Conservation (phyloP, 2,888 invertebrate species). For the Phrixothrix hirtus region DNA sequence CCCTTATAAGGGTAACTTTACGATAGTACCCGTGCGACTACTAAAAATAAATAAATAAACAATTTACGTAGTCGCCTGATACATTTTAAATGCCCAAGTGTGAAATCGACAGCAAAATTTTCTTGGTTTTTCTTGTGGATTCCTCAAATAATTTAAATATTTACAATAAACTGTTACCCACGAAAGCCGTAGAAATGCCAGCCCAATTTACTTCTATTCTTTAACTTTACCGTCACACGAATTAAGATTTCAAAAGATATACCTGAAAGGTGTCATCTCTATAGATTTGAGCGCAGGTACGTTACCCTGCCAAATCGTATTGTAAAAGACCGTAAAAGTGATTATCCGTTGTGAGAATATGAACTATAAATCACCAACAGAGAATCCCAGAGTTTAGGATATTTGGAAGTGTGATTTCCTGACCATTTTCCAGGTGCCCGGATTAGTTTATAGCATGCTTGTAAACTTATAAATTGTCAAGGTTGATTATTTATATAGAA, state of each 20-base stretch:
- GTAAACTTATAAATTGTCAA: conserved; percentile 28
- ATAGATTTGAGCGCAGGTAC: conserved; percentile 30
- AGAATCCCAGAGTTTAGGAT: conserved; percentile 14
- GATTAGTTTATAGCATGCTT: conserved; percentile 14
- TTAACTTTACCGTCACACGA: conserved; percentile 44
- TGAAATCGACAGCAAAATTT: conserved; percentile 6
- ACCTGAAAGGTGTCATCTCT: conserved; percentile 46
- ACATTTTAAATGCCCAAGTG: conserved; percentile 16
- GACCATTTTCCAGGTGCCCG: conserved; percentile 37
- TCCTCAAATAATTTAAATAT: background rate
- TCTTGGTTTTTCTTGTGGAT: background rate
- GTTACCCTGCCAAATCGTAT: conserved; percentile 33
- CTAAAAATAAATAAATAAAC: conserved; percentile 37
- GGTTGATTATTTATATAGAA: conserved; percentile 9
- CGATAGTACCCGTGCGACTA: conserved; percentile 24
- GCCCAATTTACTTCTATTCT: too few species aligned
- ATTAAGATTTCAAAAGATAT: conserved; percentile 48
- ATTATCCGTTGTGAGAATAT: conserved; percentile 40
- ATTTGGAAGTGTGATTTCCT: conserved; percentile 46
- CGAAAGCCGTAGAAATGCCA: too few species aligned
- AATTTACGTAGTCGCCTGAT: conserved; percentile 20
- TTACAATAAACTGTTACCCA: background rate
- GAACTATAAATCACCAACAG: conserved; percentile 36
- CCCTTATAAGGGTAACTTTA: conserved; percentile 18
- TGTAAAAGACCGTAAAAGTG: conserved; percentile 30